A percentile compares a stretch with the other conserved stretches of the same genome.
These are phyloP conservation scores for Drosophila rubida DNA, from an alignment of 2,888 invertebrate species.

Conservation along the genomic window DNA sequence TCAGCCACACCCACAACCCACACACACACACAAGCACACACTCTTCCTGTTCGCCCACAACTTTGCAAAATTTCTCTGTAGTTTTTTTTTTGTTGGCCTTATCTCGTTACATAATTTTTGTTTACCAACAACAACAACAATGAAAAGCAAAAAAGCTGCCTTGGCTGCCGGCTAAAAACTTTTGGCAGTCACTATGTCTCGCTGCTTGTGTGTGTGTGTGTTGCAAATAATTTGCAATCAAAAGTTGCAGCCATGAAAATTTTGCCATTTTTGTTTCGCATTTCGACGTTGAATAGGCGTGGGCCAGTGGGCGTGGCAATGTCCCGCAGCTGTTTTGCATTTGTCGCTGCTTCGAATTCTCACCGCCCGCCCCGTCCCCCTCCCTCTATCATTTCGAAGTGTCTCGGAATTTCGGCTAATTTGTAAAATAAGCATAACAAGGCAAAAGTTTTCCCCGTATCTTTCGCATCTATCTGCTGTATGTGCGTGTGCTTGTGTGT, in stretches of 20 bases:
- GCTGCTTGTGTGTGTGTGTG: conserved; percentile 39
- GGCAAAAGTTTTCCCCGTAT: conserved; percentile 43
- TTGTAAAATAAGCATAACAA: conserved; percentile 65
- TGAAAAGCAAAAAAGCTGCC: conserved; percentile 43
- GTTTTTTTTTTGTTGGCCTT: conserved; percentile 21
- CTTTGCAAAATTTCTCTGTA: conserved; percentile 1
- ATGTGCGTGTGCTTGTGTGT: background rate
- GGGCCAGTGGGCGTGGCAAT: conserved; percentile 30
- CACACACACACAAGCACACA: background rate
- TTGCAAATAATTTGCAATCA: conserved; percentile 77
- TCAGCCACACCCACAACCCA: background rate
- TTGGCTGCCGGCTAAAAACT: conserved; percentile 63
- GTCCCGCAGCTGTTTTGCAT: conserved; percentile 38
- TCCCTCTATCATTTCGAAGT: conserved; percentile 3
- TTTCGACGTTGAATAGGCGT: conserved; percentile 5
- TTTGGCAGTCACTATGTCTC: conserved; percentile 39
- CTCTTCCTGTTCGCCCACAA: background rate
- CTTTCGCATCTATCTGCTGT: conserved; percentile 7
- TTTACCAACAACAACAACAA: conserved; percentile 43
- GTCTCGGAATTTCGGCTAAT: conserved; percentile 58
- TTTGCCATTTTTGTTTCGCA: conserved; percentile 26
- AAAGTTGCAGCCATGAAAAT: conserved; percentile 66
- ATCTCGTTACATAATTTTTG: conserved; percentile 66
- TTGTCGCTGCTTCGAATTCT: conserved; percentile 3
- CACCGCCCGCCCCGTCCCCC: background rate